Evolutionary conservation across 2,113 vertebrate genomes (phyloP), one percentile per base, ranked within the genome.

Genomic region (Oryzias curvinotus): DNA sequence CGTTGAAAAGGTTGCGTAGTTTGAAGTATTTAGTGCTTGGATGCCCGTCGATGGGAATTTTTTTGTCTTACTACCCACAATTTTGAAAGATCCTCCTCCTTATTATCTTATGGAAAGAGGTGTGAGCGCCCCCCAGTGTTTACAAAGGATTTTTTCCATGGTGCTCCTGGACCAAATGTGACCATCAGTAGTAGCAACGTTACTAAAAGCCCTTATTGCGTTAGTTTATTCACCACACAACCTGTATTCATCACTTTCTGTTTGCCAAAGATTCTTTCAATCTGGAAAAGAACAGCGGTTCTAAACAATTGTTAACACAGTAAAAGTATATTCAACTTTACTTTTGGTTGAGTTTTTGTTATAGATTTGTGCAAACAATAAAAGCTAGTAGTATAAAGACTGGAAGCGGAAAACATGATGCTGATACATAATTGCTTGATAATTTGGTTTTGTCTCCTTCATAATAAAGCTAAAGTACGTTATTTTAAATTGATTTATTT

Each of bases 111-210:
- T 46, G 56, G 19, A 6, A 3, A 84, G 75, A 73, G 62, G 68
- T 52, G 45, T 80, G 74, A 85, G 77, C 77, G 28, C 83, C 85
- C 84, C 81, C 88, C 85, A 85, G 82, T 86, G 88, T 57, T 60
- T 18, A 7, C 17, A 61, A 23, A 43, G 13, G 5, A 44, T 3
- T 36, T 30, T 4, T 5, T 41, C 12, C 25, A 4, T 50, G 30
- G 51, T 17, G 30, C 28, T 26, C 4, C 23, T 23, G 1, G 36
- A 68, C 0, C 62, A 42, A 50, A 44, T 52, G 70, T 46, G 44
- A 48, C 7, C 65, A 46, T 62, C 12, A 62, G 53, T 52, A 41
- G 56, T 62, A 49, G 25, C 28, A 50, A n/a, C 17, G 43, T 49
- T 45, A 30, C 13, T 56, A 68, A 70, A 21, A 52, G 16, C 1